phyloP scores from a whole-genome alignment of 2,797 vertebrate genomes.

The Xenentodon cancila region DNA sequence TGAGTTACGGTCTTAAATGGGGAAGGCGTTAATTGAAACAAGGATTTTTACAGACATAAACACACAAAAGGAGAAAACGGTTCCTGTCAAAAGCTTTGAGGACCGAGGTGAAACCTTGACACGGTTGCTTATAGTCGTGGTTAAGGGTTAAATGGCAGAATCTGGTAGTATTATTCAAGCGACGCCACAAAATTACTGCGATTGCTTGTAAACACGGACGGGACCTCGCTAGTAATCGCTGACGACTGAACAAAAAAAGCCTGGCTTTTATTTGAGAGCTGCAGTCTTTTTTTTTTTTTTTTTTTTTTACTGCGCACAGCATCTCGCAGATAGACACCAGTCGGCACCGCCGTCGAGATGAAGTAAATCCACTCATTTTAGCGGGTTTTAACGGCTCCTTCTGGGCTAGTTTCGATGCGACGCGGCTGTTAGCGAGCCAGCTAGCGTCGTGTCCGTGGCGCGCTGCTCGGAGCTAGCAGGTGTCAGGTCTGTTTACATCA shows the following conservation, averaged over 20 bases:
- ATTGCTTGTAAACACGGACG: too few relatives aligned
- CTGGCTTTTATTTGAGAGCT: too few relatives aligned
- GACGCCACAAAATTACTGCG: too few relatives aligned
- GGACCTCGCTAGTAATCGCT: too few relatives aligned
- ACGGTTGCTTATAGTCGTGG: neutral
- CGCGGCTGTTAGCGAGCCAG: constrained; percentile 42
- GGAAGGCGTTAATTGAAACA: neutral
- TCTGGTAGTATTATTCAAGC: neutral
- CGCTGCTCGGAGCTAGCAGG: constrained; percentile 68
- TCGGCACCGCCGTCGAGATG: neutral
- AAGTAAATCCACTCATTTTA: neutral
- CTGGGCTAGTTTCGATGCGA: constrained; percentile 1
- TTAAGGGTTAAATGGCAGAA: neutral
- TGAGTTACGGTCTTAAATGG: neutral
- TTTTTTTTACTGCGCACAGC: neutral
- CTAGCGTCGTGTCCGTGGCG: constrained; percentile 34
- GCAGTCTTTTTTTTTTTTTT: constrained; percentile 18
- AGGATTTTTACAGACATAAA: neutral
- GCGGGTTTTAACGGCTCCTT: neutral
- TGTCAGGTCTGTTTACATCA: constrained; percentile 71
- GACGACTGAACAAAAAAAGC: constrained; percentile 4
- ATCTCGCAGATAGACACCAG: constrained; percentile 51
- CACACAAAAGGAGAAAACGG: constrained; percentile 42
- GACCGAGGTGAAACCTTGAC: constrained; percentile 7
- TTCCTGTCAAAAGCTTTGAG: constrained; percentile 15